Conservation (phyloP, 2,113 vertebrate species). For the rabbit (Oryctolagus cuniculus) region DNA sequence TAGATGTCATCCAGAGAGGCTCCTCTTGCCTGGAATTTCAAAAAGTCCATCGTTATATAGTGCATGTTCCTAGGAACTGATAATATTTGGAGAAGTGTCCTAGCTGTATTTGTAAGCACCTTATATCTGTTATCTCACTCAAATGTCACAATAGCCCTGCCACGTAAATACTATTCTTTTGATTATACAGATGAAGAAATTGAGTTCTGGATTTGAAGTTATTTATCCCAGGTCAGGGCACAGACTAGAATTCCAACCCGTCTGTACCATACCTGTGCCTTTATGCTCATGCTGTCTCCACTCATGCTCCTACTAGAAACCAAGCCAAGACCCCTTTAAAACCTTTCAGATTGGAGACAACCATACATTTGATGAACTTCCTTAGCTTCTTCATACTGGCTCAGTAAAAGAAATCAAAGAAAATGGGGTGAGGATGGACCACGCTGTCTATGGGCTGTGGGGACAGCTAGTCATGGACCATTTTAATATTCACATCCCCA, state of each 20-base stretch:
- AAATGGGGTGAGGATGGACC: too few species aligned
- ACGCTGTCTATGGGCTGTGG: not conserved
- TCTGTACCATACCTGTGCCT: not conserved
- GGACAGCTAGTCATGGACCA: not conserved
- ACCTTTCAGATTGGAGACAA: not conserved
- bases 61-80: not conserved
- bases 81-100: not conserved
- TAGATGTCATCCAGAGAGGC: constrained; percentile 92
- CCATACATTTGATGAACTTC: not conserved
- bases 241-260: not conserved
- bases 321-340: not conserved
- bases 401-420: not conserved
- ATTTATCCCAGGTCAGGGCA: not conserved
- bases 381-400: not conserved
- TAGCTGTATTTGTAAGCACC: not conserved
- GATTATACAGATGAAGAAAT: not conserved
- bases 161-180: not conserved
- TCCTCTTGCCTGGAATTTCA: constrained; percentile 88
- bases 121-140: not conserved
- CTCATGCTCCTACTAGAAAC: not conserved
- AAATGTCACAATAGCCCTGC: not conserved
- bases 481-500: not conserved
- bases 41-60: constrained; percentile 25
- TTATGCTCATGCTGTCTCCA: not conserved
- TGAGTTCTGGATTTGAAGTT: not conserved